A percentile compares a stretch with the other conserved stretches of the same genome.
Conservation (phyloP, 2,797 vertebrate species). For the Phoebastria nigripes region DNA sequence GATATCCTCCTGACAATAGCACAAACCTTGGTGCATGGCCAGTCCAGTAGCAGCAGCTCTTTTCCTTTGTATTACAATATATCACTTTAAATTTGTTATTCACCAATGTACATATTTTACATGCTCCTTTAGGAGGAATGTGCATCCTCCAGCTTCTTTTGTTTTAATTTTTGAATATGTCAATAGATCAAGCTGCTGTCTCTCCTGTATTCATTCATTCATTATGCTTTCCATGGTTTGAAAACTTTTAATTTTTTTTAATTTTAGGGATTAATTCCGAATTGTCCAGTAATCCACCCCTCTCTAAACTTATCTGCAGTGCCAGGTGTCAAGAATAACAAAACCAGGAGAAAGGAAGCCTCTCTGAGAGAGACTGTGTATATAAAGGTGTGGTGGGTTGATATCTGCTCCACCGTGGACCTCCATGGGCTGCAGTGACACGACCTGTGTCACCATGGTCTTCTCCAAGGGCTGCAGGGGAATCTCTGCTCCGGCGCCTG, state of each 20-base stretch:
- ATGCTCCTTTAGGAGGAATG: not conserved
- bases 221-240: not conserved
- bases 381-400: not conserved
- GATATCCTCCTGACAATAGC: not conserved
- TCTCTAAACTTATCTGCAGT: not conserved
- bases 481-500: fast-evolving
- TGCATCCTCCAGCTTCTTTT: not conserved
- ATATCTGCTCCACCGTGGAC: not conserved
- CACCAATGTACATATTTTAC: not conserved
- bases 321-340: not conserved
- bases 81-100: not conserved
- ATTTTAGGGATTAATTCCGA: not conserved
- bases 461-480: fast-evolving
- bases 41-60: not conserved
- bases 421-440: not conserved
- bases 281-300: not conserved
- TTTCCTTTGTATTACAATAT: not conserved
- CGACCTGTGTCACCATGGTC: not conserved
- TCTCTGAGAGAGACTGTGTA: not conserved
- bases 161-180: not conserved
- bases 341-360: not conserved
- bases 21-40: not conserved
- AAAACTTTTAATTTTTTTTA: not conserved
- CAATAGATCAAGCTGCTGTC: not conserved
- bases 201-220: not conserved